Evolutionary conservation across 2,888 invertebrate genomes (phyloP), one percentile per base, ranked within the genome.

Genomic region (Aphodius sticticus): DNA sequence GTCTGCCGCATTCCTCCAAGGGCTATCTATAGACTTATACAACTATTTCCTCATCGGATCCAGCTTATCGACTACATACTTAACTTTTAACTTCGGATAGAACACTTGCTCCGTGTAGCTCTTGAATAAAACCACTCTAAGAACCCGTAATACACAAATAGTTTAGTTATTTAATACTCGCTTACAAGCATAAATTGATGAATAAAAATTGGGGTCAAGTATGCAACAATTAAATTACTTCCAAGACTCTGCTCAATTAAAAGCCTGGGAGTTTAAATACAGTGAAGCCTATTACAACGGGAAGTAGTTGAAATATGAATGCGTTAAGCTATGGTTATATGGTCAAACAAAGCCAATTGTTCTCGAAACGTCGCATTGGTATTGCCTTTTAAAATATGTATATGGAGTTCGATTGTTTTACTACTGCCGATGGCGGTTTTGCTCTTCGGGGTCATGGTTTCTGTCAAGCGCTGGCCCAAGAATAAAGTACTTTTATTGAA

Each of bases 381-480:
- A 26, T 26, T 26, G 26, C 26, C 26, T 26, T 53, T 53, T 53
- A 53, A 53, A 53, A 53, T 53, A 53, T 53, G 53, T 53, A 53
- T 53, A 53, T 53, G 53, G 53, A 53, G 53, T 53, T 53, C 53
- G 53, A 53, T 53, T 53, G 53, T 53, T 53, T 53, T 53, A 53
- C 53, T 53, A 53, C 53, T 5, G 53, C 53, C 53, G 53, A 9
- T 53, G 7, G 53, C 53, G 53, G 53, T 53, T 5, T 53, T 53
- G 53, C 1, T 53, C 53, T 53, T 53, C 7, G 53, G 53, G 53
- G 53, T 53, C 53, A 53, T 53, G 53, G 53, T 53, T 53, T 53
- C 53, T 9, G 53, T 53, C 53, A 7, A 53, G 53, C 53, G 12
- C 7, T 53, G 53, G 53, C 12, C 26, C 53, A 12, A 53, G 2